Conservation (phyloP, 2,888 invertebrate species). For the Sminthurides aquaticus region DNA sequence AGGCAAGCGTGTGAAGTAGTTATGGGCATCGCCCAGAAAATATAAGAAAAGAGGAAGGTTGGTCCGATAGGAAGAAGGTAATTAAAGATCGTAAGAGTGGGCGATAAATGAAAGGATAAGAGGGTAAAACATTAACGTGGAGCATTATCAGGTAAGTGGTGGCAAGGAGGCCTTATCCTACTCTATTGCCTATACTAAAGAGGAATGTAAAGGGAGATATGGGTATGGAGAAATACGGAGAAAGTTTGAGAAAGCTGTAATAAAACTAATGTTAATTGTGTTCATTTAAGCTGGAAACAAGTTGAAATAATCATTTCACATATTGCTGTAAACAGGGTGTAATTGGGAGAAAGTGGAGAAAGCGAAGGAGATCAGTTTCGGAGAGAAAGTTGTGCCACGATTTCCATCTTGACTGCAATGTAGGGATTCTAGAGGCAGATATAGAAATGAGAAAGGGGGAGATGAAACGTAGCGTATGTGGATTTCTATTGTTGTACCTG, state of each 20-base stretch:
- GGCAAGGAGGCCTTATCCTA: too few species aligned
- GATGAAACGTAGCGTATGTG: not conserved
- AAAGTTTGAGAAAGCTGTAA: not conserved
- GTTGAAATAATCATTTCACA: not conserved
- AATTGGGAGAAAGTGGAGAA: not conserved
- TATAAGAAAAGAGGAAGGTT: too few species aligned
- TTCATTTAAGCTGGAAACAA: conserved; percentile 14
- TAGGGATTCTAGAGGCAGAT: too few species aligned
- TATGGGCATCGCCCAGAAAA: too few species aligned
- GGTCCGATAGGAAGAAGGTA: too few species aligned
- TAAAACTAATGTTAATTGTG: conserved; percentile 12
- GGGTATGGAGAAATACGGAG: too few species aligned
- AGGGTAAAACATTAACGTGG: not conserved
- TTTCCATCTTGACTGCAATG: too few species aligned
- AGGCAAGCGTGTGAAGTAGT: too few species aligned
- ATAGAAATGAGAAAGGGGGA: not conserved
- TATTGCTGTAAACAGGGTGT: not conserved
- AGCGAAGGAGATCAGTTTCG: not conserved
- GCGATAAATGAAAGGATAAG: not conserved
- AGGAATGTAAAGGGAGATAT: too few species aligned
- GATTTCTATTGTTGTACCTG: not conserved
- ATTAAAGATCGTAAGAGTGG: too few species aligned
- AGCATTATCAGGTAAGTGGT: too few species aligned
- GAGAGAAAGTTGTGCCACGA: not conserved
- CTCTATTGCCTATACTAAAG: too few species aligned